phyloP scores from a whole-genome alignment of 2,888 invertebrate genomes.

The Diaperis boleti region DNA sequence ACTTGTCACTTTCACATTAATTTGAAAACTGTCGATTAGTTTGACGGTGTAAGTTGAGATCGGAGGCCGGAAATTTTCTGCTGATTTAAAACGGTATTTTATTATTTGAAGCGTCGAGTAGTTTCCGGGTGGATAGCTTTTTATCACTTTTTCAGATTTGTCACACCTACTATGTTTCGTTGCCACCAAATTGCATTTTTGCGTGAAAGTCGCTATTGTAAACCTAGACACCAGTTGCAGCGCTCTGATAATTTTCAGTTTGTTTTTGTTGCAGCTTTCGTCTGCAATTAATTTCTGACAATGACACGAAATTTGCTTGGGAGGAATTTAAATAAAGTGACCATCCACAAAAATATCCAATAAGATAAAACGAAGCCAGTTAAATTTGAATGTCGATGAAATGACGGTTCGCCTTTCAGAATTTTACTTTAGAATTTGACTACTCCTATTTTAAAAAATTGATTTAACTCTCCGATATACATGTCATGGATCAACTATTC shows the following conservation, averaged over 20 bases:
- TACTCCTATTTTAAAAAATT: too few relatives aligned
- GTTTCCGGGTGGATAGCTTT: not conserved
- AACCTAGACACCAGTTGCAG: not conserved
- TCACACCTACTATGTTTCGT: not conserved
- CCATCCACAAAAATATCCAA: too few relatives aligned
- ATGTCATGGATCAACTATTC: too few relatives aligned
- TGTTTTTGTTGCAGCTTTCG: not conserved
- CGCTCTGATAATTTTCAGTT: constrained; percentile 4
- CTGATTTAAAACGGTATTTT: not conserved
- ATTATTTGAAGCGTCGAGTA: not conserved
- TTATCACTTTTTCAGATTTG: not conserved
- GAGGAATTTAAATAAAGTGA: too few relatives aligned
- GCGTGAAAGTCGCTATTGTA: constrained; percentile 5
- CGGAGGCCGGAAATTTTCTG: not conserved
- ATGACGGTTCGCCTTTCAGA: too few relatives aligned
- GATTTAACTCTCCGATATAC: too few relatives aligned
- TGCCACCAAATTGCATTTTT: constrained; percentile 1
- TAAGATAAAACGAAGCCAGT: too few relatives aligned
- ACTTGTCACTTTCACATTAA: constrained; percentile 3
- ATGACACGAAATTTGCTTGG: not conserved
- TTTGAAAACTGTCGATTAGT: not conserved
- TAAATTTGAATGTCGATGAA: too few relatives aligned
- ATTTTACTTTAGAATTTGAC: too few relatives aligned
- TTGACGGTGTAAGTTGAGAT: constrained; percentile 2
- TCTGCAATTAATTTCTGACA: not conserved